phyloP scores from a whole-genome alignment of 2,888 invertebrate genomes.

The Lacanobia oleracea region DNA sequence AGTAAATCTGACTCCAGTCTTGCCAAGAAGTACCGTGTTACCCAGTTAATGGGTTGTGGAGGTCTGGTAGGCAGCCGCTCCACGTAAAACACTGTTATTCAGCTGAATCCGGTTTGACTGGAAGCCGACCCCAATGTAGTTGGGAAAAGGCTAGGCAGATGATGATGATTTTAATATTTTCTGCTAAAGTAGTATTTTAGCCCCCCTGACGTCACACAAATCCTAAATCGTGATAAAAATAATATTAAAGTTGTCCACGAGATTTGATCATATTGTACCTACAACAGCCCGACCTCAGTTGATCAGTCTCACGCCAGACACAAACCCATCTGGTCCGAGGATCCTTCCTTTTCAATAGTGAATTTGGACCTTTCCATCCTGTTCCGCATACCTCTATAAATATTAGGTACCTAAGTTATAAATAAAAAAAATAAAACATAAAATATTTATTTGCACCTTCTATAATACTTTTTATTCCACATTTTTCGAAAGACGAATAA shows the following conservation, averaged over 20 bases:
- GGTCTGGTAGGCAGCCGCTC: no score
- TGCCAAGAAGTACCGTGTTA: no score
- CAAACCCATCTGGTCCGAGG: background rate
- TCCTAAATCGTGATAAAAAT: background rate
- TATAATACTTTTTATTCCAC: constrained; percentile 6
- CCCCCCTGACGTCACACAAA: background rate
- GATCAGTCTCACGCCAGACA: background rate
- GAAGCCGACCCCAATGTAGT: no score
- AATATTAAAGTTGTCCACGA: background rate
- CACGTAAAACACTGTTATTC: no score
- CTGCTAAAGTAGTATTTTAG: no score
- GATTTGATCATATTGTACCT: background rate
- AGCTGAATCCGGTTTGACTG: no score
- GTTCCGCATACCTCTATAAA: no score
- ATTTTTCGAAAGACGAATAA: background rate
- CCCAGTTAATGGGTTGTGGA: no score
- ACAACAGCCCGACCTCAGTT: background rate
- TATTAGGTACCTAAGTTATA: background rate
- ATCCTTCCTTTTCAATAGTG: background rate
- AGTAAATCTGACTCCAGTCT: no score
- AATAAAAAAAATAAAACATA: background rate
- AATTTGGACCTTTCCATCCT: background rate
- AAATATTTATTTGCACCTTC: background rate
- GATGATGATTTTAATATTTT: no score
- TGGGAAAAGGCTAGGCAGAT: no score